These are phyloP conservation scores for Cossypha dichroa DNA, from an alignment of 2,797 vertebrate genomes.

Conservation along the genomic window DNA sequence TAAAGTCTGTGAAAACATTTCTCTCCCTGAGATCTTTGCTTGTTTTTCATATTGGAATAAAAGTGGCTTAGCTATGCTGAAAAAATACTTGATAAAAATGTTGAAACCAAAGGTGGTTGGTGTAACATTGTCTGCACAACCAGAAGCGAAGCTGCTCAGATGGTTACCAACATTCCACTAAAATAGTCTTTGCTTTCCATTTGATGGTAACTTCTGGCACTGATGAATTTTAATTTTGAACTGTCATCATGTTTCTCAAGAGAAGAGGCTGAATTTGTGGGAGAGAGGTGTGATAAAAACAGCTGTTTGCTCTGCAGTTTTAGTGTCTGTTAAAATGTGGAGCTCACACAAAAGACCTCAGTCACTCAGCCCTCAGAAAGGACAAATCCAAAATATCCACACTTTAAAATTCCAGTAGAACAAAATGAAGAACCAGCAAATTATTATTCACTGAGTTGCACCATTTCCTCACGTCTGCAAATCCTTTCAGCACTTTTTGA, in stretches of 20 bases:
- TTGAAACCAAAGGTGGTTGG: neutral
- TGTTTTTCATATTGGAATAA: neutral
- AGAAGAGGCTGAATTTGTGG: neutral
- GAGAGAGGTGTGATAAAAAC: neutral
- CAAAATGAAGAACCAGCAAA: neutral
- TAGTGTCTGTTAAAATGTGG: neutral
- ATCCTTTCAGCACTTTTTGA: neutral
- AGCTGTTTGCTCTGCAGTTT: neutral
- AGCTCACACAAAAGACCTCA: neutral
- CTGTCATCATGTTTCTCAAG: fast-evolving
- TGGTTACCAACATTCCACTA: neutral
- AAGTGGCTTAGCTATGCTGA: fast-evolving
- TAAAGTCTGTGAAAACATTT: neutral
- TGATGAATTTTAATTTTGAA: neutral
- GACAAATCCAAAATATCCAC: neutral
- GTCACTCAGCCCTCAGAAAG: neutral
- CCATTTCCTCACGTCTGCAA: neutral
- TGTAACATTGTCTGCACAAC: neutral
- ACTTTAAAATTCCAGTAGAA: neutral
- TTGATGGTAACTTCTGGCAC: neutral
- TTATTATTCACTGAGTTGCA: neutral
- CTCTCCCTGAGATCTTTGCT: neutral
- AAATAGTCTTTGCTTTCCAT: neutral
- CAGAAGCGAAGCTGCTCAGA: neutral
- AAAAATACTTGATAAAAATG: neutral